A percentile compares a stretch with the other conserved stretches of the same genome.
These are phyloP conservation scores for Megaceryle torquata DNA, from an alignment of 2,113 vertebrate species.

Conservation along the genomic window DNA sequence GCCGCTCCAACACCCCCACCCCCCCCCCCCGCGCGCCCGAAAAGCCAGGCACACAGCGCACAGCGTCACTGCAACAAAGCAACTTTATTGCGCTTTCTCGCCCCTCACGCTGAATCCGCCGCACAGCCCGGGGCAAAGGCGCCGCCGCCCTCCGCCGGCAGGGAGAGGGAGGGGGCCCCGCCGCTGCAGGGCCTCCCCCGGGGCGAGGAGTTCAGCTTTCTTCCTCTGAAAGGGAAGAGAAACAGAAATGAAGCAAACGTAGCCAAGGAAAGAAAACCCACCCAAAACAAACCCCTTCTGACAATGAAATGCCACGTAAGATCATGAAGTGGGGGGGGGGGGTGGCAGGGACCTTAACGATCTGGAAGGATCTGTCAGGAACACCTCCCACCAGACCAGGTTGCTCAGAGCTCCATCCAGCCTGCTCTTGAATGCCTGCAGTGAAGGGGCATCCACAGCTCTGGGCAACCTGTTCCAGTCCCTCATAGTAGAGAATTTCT, in stretches of 20 bases:
- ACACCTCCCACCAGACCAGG: neutral
- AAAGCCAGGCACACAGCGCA: neutral
- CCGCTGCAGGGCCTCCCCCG: too few species aligned
- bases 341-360: too few species aligned
- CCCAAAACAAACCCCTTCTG: too few species aligned
- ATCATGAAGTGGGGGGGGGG: neutral
- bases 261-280: neutral
- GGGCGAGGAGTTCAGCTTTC: constrained; percentile 60
- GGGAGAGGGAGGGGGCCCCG: accelerated
- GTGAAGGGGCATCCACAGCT: neutral
- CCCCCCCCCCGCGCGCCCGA: neutral
- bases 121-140: accelerated
- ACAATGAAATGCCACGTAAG: neutral
- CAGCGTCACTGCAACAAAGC: neutral
- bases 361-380: neutral
- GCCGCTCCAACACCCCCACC: neutral
- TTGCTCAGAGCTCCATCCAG: neutral
- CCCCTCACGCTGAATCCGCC: accelerated
- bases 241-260: accelerated
- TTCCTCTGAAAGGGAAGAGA: constrained; percentile 71
- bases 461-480: neutral
- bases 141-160: neutral
- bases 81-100: neutral
- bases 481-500: neutral
- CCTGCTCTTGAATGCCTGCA: neutral